phyloP scores from a whole-genome alignment of 2,113 vertebrate genomes.

The Scolopax mira region DNA sequence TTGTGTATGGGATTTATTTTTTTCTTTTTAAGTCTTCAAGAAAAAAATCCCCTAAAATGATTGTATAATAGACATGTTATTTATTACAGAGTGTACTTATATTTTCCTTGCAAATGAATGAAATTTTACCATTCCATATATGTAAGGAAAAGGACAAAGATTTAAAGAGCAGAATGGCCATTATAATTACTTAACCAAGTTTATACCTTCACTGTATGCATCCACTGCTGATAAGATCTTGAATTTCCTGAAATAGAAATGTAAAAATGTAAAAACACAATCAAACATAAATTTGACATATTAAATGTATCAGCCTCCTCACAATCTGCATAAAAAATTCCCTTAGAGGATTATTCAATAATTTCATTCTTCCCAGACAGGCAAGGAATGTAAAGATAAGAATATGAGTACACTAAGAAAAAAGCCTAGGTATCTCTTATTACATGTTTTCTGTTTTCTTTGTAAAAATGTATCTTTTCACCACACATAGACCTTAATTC shows the following conservation, averaged over 20 bases:
- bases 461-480: not conserved
- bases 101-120: not conserved
- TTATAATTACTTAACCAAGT: not conserved
- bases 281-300: not conserved
- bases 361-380: not conserved
- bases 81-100: not conserved
- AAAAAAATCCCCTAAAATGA: not conserved
- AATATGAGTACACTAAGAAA: not conserved
- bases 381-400: not conserved
- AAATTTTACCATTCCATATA: not conserved
- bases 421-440: not conserved
- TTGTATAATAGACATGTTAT: not conserved
- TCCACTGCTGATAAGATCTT: constrained; percentile 93
- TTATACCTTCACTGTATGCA: constrained; percentile 92
- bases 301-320: not conserved
- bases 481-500: not conserved
- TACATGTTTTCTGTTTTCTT: not conserved
- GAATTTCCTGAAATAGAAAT: constrained; percentile 82
- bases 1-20: not conserved
- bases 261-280: not conserved
- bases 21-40: not conserved
- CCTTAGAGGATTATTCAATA: not conserved
- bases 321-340: not conserved
- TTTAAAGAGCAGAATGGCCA: not conserved
- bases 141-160: not conserved